Conservation (phyloP, 2,797 vertebrate genomes). For the Hippopotamyrus pictus region DNA sequence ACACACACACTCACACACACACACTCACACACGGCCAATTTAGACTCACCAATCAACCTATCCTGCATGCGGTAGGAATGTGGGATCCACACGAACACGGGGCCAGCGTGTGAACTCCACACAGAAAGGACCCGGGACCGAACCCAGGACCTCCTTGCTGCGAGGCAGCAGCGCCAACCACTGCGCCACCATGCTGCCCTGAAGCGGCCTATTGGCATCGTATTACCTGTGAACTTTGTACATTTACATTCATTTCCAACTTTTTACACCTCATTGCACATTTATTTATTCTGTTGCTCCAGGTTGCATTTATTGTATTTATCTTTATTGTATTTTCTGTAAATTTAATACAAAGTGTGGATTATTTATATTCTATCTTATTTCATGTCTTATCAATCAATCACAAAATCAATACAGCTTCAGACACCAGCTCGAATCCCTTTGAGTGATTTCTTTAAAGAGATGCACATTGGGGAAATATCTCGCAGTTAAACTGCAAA, state of each 20-base stretch:
- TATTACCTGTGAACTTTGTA: neutral
- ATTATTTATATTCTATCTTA: neutral
- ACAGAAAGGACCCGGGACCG: no score
- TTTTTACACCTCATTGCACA: neutral
- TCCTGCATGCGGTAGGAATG: neutral
- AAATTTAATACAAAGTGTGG: neutral
- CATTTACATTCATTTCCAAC: neutral
- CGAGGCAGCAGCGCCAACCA: no score
- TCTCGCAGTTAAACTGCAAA: neutral
- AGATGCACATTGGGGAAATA: neutral
- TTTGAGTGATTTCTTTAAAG: neutral
- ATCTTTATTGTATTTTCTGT: neutral
- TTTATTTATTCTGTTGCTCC: neutral
- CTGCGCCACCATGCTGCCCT: neutral
- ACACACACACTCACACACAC: no score
- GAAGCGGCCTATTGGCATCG: neutral
- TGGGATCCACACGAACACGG: no score
- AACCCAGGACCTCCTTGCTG: no score
- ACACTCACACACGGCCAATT: no score
- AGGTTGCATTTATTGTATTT: neutral
- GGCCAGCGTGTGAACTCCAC: neutral
- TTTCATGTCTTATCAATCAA: neutral
- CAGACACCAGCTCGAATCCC: neutral
- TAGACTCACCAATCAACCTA: neutral
- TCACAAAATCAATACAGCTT: neutral